Base-by-base conservation (phyloP, 2,113 vertebrate species). In the Macaca fascicularis region DNA sequence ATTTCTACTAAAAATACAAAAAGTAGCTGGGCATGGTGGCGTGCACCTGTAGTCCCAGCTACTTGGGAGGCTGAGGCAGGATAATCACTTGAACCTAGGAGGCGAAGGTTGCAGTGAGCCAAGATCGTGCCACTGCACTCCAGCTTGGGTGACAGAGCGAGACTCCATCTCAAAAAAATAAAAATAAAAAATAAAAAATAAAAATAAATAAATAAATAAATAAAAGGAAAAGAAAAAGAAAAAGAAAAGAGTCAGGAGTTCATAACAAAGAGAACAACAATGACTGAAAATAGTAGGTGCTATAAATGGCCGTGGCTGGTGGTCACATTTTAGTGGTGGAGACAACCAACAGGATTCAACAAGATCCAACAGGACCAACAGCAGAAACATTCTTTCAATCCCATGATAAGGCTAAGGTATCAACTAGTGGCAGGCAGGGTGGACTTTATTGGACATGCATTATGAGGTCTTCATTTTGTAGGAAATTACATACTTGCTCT, bases 401-500 rank as follows among this genome's bases (percentile, higher is more conserved):
- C 20, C 48, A 4, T 76, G 30, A 43, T 89, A 96, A 92, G 64
- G 43, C 50, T 67, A 74, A 92, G 43, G 59, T 75, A 76, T 95
- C 90, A 90, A 84, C 88, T 48, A 74, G 57, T 61, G 32, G 90
- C 50, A 97, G 96, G 90, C 92, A 88, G 76, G 87, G 57, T 96
- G 97, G 97, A 97, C 98, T 92, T 96, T 94, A 96, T 79, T 96
- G 76, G 94, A 90, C 84, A 90, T 96, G 96, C 80, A 96, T 92
- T 96, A 95, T 85, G n/a, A 98, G 97, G 72, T 85, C 95, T 93
- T 97, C 90, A 69, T 84, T 93, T 90, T 82, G 86, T 74, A 97
- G 84, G 45, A 98, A 98, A 98, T 98, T 98, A 96, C 25, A 97
- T 74, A 94, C 98, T 98, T 96, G 97, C 90, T 97, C 90, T 97